Percentiles rank a stretch among this genome's conserved stretches.
These are phyloP conservation scores for Mandrillus leucophaeus DNA, from an alignment of 2,113 vertebrate genomes.

Conservation along the genomic window DNA sequence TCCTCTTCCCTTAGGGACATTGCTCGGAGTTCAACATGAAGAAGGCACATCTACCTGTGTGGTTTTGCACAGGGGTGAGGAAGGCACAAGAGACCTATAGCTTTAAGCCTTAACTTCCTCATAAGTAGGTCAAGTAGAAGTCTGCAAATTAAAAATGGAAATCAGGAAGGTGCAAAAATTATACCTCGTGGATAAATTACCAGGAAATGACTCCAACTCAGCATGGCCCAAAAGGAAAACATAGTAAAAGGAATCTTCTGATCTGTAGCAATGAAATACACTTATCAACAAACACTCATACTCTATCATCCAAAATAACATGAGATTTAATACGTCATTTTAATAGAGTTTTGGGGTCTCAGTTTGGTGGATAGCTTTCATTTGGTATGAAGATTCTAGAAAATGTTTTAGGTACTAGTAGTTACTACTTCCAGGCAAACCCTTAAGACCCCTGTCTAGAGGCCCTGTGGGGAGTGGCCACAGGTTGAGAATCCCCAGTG, in stretches of 20 bases:
- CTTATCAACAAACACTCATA: not conserved
- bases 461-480: not conserved
- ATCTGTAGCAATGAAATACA: conserved; percentile 31
- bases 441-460: accelerated
- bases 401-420: not conserved
- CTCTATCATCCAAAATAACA: not conserved
- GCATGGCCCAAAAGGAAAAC: not conserved
- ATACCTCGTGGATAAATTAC: conserved; percentile 17
- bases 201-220: not conserved
- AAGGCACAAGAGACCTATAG: not conserved
- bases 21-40: not conserved
- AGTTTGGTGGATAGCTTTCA: not conserved
- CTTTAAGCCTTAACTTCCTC: not conserved
- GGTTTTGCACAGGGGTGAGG: not conserved
- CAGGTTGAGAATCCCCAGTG: not conserved
- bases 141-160: conserved; percentile 52
- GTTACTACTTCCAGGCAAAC: not conserved
- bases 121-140: conserved; percentile 30
- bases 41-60: not conserved
- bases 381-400: not conserved
- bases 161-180: conserved; percentile 32
- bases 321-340: not conserved
- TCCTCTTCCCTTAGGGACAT: not conserved
- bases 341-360: not conserved
- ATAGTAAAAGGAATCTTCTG: conserved; percentile 34